phyloP scores from a whole-genome alignment of 2,113 vertebrate species.

The Boulengerochromis microlepis region DNA sequence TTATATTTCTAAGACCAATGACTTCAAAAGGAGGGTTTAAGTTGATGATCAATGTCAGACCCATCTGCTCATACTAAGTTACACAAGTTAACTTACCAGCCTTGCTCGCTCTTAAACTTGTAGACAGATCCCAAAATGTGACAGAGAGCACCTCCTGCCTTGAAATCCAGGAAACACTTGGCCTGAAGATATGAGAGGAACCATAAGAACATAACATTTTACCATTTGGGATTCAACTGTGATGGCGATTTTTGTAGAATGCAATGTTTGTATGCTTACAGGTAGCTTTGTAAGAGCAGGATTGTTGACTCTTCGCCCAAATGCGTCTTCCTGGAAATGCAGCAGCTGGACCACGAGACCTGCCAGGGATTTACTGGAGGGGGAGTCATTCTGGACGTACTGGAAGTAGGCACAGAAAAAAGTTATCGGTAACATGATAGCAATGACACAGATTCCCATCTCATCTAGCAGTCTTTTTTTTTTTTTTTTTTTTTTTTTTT shows the following conservation, averaged over 20 bases:
- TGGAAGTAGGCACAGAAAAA: conserved; percentile 36
- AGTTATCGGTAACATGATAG: background rate
- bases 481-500: background rate
- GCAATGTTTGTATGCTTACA: conserved; percentile 68
- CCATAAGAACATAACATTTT: background rate
- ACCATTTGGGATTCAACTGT: background rate
- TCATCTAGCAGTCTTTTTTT: background rate
- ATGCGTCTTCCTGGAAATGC: conserved; percentile 97
- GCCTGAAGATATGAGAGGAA: conserved; percentile 68
- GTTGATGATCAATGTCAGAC: background rate
- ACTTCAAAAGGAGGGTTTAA: background rate
- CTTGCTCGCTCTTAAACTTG: conserved; percentile 97
- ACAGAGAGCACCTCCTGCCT: conserved; percentile 91
- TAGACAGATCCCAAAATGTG: conserved; percentile 96
- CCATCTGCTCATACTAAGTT: background rate
- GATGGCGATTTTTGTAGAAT: background rate
- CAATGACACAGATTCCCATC: background rate
- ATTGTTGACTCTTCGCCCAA: conserved; percentile 95
- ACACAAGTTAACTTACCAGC: conserved; percentile 81
- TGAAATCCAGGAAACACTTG: conserved; percentile 98
- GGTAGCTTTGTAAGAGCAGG: conserved; percentile 96
- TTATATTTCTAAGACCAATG: background rate
- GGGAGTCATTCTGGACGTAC: conserved; percentile 95
- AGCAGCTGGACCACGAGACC: conserved; percentile 93
- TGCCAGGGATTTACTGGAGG: conserved; percentile 89